Evolutionary conservation across 2,888 invertebrate species (phyloP), one percentile per base, ranked within the genome.

Genomic region (Bellardia pandia): DNA sequence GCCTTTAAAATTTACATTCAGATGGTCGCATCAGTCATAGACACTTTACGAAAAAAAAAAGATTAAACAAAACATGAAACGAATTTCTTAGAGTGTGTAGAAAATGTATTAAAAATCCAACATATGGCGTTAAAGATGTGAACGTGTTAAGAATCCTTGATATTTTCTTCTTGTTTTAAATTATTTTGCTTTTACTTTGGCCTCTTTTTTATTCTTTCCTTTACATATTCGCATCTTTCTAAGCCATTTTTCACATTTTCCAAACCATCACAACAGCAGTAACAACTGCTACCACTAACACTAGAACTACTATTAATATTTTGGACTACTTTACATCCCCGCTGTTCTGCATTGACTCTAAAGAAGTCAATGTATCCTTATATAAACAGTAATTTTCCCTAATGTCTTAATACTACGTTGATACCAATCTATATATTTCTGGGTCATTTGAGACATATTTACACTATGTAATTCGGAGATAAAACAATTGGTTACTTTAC

Each of bases 61-160:
- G 56, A n/a, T 56, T 60, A 68, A 77, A 37, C 5, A 2, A 64
- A 48, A 40, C 68, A 75, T 33, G 16, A 64, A 58, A 78, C 30
- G n/a, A 42, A 72, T 45, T 45, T 68, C 56, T 40, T 62, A 60
- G 78, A 76, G 75, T 85, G 74, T 78, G 88, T 83, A 90, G 88
- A 91, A 91, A 92, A 90, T 91, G 91, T 91, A 90, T 87, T 91
- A 91, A 92, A 90, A 92, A 91, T 92, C 90, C 90, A 93, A 92
- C 93, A 93, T 92, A 91, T 92, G 92, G 92, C 92, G 92, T 93
- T 92, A 93, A 93, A 93, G 92, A 93, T 91, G 92, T 88, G 91
- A 91, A 92, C 92, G 92, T 92, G 92, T 90, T 89, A 86, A 89
- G 92, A 92, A 92, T 93, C 88, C 90, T 91, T 91, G 89, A 91